Base-by-base conservation (phyloP, 2,888 invertebrate species). In the Boloria euphrosyne region DNA sequence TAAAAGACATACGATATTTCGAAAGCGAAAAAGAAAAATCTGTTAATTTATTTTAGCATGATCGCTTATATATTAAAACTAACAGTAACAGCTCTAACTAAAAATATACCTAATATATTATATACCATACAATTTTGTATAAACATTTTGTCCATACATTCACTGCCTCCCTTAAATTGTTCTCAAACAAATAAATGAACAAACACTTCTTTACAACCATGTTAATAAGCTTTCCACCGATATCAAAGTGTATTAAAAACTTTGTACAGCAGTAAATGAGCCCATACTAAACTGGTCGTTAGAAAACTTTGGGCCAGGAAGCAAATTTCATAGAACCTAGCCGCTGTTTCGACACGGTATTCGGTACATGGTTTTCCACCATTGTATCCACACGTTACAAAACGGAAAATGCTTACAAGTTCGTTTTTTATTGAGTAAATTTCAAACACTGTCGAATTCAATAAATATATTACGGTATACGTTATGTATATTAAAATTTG, bases 171-270 rank as follows among this genome's bases (percentile, higher is more conserved):
- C 16, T n/a, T 14, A 31, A 38, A 38, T 10, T 54, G 31, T 27
- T 3, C 38, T 3, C 27, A 61, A 47, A 44, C 17, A 16, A 16
- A 47, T 4, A n/a, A n/a, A 47, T n/a, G n/a, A n/a, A 47, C 13
- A n/a, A 16, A 16, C 47, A 47, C 47, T 0, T 1, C n/a, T 47
- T 6, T 4, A 14, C 1, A 16, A n/a, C n/a, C 1, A 3, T 47
- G 6, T n/a, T 47, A 47, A 58, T 44, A n/a, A 27, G n/a, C 13
- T 46, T 58, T 16, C 10, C n/a, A 65, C 43, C n/a, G 64, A 53
- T 49, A 63, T 66, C 65, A 65, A 55, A 67, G 65, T 70, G 67
- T 72, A 72, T 68, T 70, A 72, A 70, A 72, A 66, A 51, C 70
- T 65, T 50, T 51, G 60, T 47, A 50, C 46, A 46, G 3, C 64